Base-by-base conservation (phyloP, 2,888 invertebrate genomes). In the Mimumesa dahlbomi region DNA sequence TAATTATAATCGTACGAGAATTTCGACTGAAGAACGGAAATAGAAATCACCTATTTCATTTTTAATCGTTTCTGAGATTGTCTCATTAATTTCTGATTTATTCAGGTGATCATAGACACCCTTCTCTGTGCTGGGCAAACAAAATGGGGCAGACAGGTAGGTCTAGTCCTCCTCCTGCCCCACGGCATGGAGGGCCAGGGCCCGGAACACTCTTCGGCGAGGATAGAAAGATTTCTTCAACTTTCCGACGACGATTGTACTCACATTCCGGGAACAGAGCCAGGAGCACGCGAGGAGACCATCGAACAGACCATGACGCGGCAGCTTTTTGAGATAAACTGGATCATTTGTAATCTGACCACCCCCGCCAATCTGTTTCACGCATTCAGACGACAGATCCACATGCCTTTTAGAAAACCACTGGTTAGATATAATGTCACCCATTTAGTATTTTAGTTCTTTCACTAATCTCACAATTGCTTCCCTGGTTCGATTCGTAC, bases 141-240 rank as follows among this genome's bases (percentile, higher is more conserved):
- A 82, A 97, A 97, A 90, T 96, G 96, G 96, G 93, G 94, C 29
- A 91, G 94, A 70, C 96, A 96, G 90, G 93, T 94, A 42, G 96
- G 95, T 9, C 85, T 97, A 25, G 95, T 96, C 0, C 89, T 96
- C 81, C 91, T 95, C 22, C 89, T 97, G 68, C 97, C 97, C 0
- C 97, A 97, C 85, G 96, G 96, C 3, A 92, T 95, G 87, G 96
- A 96, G 83, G 95, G 95, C 45, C 91, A 94, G 93, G 94, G 93
- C 6, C 93, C 94, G 0, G 94, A 93, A 83, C 94, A 94, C 83
- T 94, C 93, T 2, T 93, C 94, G 0, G 92, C 88, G 0, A 92
- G 93, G 46, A 82, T 92, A 11, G 94, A 97, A 87, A 92, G 97
- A 63, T 94, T 92, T 88, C 90, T 95, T 61, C 92, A 93, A 83